Conservation (phyloP, 2,797 vertebrate genomes). For the Myotis myotis region DNA sequence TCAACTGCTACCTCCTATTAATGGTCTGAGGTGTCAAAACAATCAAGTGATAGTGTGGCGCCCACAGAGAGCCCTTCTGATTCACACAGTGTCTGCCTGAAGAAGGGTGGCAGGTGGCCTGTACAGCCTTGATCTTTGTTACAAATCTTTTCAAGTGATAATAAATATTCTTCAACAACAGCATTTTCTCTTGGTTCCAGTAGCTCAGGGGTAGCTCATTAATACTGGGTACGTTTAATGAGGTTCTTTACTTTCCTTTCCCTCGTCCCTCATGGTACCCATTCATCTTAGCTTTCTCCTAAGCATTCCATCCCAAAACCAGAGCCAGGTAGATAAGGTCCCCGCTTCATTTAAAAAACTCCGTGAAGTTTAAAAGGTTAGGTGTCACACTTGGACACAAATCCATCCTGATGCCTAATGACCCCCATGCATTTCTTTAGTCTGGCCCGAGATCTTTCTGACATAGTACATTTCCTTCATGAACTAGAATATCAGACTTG, state of each 20-base stretch:
- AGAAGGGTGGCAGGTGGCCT: constrained; percentile 2
- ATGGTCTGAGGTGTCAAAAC: constrained; percentile 65
- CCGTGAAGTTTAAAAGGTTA: constrained; percentile 39
- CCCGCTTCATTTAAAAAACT: constrained; percentile 42
- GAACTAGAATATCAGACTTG: background rate
- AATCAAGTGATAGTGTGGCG: constrained; percentile 53
- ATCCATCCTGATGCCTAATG: constrained; percentile 28
- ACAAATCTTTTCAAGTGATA: constrained; percentile 35
- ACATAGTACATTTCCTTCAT: background rate
- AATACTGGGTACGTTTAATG: background rate
- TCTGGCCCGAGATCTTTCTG: constrained; percentile 3
- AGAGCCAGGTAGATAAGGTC: constrained; percentile 17
- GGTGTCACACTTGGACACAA: constrained; percentile 30
- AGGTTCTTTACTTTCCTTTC: constrained; percentile 49
- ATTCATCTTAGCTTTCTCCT: constrained; percentile 20
- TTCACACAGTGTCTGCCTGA: background rate
- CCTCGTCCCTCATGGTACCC: background rate
- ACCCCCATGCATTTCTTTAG: background rate
- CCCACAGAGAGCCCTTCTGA: background rate
- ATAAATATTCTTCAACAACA: background rate
- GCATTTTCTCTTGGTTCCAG: constrained; percentile 3
- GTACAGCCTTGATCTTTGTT: background rate
- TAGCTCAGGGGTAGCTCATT: constrained; percentile 2
- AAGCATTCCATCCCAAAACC: background rate
- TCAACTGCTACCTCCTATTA: constrained; percentile 57